These are phyloP conservation scores for Chelonia mydas DNA, from an alignment of 2,797 vertebrate genomes.

Conservation along the genomic window DNA sequence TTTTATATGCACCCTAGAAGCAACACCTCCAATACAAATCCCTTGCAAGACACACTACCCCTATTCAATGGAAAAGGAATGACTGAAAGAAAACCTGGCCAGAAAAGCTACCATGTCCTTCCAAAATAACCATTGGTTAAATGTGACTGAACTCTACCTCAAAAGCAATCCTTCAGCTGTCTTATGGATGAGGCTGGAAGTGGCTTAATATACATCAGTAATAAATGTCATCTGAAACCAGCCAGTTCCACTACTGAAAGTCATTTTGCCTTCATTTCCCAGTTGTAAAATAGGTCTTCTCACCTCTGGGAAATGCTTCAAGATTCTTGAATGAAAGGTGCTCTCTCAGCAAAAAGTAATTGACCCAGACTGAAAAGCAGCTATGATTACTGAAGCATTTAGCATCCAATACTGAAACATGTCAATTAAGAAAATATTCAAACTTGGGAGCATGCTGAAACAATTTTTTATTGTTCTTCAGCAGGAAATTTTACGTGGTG, in stretches of 20 bases:
- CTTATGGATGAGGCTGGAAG: constrained; percentile 29
- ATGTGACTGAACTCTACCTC: constrained; percentile 4
- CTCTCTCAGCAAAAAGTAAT: background rate
- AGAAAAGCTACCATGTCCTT: constrained; percentile 51
- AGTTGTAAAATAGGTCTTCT: background rate
- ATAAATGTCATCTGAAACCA: background rate
- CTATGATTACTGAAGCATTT: background rate
- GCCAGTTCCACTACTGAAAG: constrained; percentile 15
- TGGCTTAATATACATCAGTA: constrained; percentile 39
- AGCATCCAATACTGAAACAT: background rate
- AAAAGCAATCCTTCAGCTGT: constrained; percentile 59
- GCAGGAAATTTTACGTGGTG: background rate
- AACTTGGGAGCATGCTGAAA: background rate
- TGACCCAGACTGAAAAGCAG: background rate
- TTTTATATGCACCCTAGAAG: background rate
- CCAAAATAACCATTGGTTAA: constrained; percentile 50
- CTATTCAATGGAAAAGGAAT: constrained; percentile 66
- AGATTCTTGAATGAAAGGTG: background rate
- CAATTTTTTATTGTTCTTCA: background rate
- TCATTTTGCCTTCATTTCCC: background rate
- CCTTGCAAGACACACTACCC: constrained; percentile 37
- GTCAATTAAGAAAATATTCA: background rate
- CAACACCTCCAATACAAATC: background rate
- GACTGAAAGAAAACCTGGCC: constrained; percentile 44
- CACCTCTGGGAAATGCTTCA: background rate